Percentiles rank a stretch among this genome's conserved stretches.
Conservation (phyloP, 2,797 vertebrate species). For the Characodon lateralis region DNA sequence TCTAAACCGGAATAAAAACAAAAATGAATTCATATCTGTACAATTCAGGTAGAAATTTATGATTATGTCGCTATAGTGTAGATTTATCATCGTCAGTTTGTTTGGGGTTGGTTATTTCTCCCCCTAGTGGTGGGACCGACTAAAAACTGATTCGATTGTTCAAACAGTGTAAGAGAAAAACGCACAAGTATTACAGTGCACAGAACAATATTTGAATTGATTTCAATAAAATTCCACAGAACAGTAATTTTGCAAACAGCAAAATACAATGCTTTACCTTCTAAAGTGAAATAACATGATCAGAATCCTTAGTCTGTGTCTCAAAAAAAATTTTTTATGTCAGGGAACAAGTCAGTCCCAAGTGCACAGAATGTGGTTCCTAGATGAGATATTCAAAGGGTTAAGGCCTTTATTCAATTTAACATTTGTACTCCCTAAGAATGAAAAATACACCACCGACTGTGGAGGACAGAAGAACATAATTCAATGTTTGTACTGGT, state of each 20-base stretch:
- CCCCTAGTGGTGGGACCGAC: constrained; percentile 37
- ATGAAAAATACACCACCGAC: background rate
- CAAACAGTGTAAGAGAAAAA: background rate
- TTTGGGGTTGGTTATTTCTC: constrained; percentile 20
- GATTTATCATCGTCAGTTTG: constrained; percentile 22
- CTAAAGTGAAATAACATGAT: too few species aligned
- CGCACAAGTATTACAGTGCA: background rate
- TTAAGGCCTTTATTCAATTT: background rate
- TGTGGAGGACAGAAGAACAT: background rate
- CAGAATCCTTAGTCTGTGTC: too few species aligned
- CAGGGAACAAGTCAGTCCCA: too few species aligned
- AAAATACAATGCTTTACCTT: too few species aligned
- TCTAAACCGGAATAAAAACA: background rate
- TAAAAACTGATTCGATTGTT: background rate
- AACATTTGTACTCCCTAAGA: background rate
- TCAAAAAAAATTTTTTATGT: too few species aligned
- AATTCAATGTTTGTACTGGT: background rate
- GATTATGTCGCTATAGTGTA: constrained; percentile 18
- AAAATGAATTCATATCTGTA: background rate
- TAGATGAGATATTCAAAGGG: background rate
- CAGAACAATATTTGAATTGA: too few species aligned
- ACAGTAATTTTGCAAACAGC: too few species aligned
- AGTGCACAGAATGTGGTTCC: too few species aligned
- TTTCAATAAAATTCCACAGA: too few species aligned
- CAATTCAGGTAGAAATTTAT: constrained; percentile 21